These are phyloP conservation scores for Synergus laeviventris DNA, from an alignment of 2,888 invertebrate species.

Conservation along the genomic window DNA sequence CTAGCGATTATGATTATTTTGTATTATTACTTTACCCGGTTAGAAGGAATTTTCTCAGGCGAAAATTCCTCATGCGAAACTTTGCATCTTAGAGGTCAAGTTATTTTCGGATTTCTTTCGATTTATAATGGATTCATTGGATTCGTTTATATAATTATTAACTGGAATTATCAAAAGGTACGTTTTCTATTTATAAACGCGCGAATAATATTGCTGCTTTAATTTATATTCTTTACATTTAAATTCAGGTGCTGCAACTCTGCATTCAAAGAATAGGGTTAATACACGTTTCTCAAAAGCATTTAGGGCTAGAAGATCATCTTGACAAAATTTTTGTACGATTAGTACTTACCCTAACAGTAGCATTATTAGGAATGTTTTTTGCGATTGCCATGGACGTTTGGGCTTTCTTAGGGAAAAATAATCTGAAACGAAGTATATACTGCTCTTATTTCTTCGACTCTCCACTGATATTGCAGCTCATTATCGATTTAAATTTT, in stretches of 20 bases:
- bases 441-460: neutral
- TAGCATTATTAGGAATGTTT: neutral
- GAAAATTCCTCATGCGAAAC: neutral
- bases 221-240: neutral
- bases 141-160: neutral
- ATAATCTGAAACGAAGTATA: neutral
- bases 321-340: neutral
- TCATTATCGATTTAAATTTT: neutral
- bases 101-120: neutral
- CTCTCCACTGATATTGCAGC: neutral
- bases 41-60: neutral
- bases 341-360: neutral
- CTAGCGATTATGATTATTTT: neutral
- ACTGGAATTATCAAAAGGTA: neutral
- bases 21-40: neutral
- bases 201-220: too few relatives aligned
- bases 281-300: neutral
- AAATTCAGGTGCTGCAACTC: neutral
- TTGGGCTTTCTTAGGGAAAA: too few relatives aligned
- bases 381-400: neutral
- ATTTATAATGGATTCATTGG: neutral
- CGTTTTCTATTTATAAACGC: neutral
- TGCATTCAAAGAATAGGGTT: neutral
- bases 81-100: neutral
- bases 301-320: neutral